Conservation (phyloP, 2,888 invertebrate species). For the Pseudococcus longispinus region DNA sequence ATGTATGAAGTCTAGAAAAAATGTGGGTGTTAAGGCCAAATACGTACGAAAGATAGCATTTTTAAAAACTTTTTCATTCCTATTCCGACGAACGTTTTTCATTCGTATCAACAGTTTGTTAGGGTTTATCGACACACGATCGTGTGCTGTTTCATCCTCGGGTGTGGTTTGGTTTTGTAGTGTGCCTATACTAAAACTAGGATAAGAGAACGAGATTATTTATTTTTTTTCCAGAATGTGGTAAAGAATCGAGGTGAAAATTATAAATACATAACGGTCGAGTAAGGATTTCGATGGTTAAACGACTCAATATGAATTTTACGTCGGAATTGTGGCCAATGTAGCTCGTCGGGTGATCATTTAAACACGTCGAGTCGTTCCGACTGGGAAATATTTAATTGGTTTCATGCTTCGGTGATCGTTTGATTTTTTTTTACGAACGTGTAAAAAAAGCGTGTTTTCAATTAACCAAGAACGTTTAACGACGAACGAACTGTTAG, state of each 20-base stretch:
- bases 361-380: not conserved
- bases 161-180: not conserved
- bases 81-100: not conserved
- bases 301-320: not conserved
- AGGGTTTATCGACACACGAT: not conserved
- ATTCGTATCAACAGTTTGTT: not conserved
- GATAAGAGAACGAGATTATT: not conserved
- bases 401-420: slow-evolving; percentile 9
- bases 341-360: not conserved
- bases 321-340: not conserved
- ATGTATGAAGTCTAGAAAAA: not conserved
- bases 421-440: not conserved
- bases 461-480: not conserved
- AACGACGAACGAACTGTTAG: not conserved
- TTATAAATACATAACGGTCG: not conserved
- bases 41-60: not conserved
- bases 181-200: too few relatives aligned
- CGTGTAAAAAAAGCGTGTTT: not conserved
- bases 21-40: not conserved
- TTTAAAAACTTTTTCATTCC: not conserved
- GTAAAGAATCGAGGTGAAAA: not conserved
- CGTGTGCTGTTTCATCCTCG: not conserved
- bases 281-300: not conserved
- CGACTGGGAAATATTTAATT: not conserved
- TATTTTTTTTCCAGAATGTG: not conserved